Conservation (phyloP, 2,888 invertebrate species). For the Orchesella flavescens region DNA sequence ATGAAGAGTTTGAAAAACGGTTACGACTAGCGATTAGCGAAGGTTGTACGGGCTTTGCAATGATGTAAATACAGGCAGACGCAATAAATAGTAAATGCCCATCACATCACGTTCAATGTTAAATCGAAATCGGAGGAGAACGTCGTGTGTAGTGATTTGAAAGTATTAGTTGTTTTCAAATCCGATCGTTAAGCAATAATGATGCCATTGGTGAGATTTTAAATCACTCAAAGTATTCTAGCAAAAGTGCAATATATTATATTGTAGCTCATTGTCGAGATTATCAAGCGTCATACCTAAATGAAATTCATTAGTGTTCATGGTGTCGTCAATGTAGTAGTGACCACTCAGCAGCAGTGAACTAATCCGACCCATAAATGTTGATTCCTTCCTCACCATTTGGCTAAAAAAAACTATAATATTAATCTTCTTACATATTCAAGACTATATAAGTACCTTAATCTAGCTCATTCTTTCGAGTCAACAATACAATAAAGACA, state of each 20-base stretch:
- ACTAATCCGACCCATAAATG: too few species aligned
- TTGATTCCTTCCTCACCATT: too few species aligned
- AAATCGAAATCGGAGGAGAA: background rate
- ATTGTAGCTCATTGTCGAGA: too few species aligned
- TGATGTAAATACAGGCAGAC: constrained; percentile 53
- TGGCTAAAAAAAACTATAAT: too few species aligned
- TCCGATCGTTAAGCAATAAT: constrained; percentile 20
- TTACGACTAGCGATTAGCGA: constrained; percentile 75
- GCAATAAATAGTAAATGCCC: background rate
- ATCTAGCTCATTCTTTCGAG: constrained; percentile 46
- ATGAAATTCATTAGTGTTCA: too few species aligned
- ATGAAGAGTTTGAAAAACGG: constrained; percentile 75
- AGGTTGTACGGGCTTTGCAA: constrained; percentile 75
- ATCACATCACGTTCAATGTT: background rate
- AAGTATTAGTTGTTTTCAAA: background rate
- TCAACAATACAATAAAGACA: constrained; percentile 33
- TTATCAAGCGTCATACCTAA: too few species aligned
- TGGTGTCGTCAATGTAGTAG: too few species aligned
- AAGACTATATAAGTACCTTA: constrained; percentile 25
- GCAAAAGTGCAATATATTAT: background rate
- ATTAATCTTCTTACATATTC: too few species aligned
- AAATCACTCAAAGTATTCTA: background rate
- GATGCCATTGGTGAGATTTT: constrained; percentile 19
- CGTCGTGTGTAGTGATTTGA: too few species aligned
- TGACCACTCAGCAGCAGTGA: too few species aligned